Base-by-base conservation (phyloP, 2,113 vertebrate genomes). In the Hyaena hyaena region DNA sequence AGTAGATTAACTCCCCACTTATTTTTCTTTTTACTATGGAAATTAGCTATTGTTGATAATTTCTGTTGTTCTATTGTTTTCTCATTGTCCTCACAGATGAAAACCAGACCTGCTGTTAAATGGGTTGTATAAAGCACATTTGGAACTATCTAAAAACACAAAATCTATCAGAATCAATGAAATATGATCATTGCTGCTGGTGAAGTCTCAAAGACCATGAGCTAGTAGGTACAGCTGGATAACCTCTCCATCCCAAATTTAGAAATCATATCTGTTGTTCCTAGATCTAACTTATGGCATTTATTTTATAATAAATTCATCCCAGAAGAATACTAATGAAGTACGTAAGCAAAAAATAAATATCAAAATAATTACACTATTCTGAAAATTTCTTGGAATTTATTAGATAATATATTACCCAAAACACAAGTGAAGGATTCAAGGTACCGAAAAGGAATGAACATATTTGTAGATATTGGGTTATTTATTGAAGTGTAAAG, bases 291-390 rank as follows among this genome's bases (percentile, higher is more conserved):
- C 2, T 66, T 58, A 55, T 0, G 55, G 10, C 12, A 73, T 58
- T 92, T 92, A 76, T 19, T 86, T 71, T 24, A 87, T 50, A 86
- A 83, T 48, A 97, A 95, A 82, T 55, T 76, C 69, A 93, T 63
- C 5, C 15, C 26, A 95, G 26, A 79, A 89, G 15, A 9, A 61
- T 90, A 87, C 24, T 90, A 88, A 83, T 2, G 74, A 83, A 16
- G 43, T 63, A 97, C 19, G 26, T 23, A 90, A 97, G 17, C 2
- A 50, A 16, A 79, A 5, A 93, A 73, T 61, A 90, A 85, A 58
- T 66, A 55, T 1, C 7, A 61, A 86, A 90, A 69, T 35, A 66
- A 86, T 66, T 71, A 82, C 7, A 48, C 0, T 90, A 3, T 28
- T 80, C 45, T 88, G 28, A 94, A 95, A 94, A 74, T 45, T 66